Percentiles rank a stretch among this genome's conserved stretches.
Conservation (phyloP, 2,113 vertebrate genomes). For the Enhydra lutris region DNA sequence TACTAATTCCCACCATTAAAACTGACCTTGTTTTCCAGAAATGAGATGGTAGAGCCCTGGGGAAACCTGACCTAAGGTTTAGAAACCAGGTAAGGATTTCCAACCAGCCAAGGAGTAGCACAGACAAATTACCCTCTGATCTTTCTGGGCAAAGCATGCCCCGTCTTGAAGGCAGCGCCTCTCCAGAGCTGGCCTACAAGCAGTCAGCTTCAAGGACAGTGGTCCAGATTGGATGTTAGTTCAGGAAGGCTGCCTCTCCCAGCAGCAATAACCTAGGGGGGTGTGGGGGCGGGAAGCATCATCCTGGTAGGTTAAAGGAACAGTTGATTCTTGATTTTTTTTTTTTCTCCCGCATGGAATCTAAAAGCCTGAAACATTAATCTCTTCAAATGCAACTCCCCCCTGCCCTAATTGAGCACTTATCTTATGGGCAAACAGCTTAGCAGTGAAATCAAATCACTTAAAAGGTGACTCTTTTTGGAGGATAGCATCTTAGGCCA, state of each 20-base stretch:
- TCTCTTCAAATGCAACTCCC: constrained; percentile 3
- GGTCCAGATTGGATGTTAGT: background rate
- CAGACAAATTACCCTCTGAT: constrained; percentile 26
- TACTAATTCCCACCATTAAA: constrained; percentile 17
- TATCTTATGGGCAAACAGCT: constrained; percentile 38
- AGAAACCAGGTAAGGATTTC: constrained; percentile 48
- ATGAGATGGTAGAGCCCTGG: background rate
- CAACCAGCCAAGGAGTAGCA: constrained; percentile 11
- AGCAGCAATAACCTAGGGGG: background rate
- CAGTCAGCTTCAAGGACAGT: background rate
- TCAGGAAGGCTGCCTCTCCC: background rate
- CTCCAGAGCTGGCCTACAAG: background rate
- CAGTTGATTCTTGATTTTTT: background rate
- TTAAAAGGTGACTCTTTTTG: constrained; percentile 38
- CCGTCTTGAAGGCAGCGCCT: constrained; percentile 19
- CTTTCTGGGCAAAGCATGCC: background rate
- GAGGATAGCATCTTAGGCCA: constrained; percentile 21
- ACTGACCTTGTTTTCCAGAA: background rate
- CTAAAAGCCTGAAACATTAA: constrained; percentile 54
- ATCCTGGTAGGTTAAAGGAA: background rate
- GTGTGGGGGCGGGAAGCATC: background rate
- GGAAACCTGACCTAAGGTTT: constrained; percentile 12
- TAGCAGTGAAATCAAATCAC: constrained; percentile 63
- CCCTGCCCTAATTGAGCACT: constrained; percentile 47
- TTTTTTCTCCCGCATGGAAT: background rate